Conservation (phyloP, 1,140 invertebrate species). For the Bradynema listronoti region DNA sequence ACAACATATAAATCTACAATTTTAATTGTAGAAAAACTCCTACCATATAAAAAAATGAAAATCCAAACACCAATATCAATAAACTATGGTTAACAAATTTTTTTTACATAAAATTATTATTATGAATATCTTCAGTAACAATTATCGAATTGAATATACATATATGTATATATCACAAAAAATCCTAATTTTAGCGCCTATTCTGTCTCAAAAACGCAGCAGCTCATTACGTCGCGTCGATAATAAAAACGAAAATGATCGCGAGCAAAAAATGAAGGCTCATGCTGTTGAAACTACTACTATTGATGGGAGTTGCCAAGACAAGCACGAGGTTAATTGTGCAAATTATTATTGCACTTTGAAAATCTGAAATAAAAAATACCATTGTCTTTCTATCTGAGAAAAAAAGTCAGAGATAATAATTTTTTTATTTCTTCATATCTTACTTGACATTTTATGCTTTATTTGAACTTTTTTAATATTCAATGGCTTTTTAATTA, state of each 20-base stretch:
- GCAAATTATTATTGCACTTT: too few relatives aligned
- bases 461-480: too few relatives aligned
- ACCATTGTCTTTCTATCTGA: not conserved
- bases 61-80: too few relatives aligned
- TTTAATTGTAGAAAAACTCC: too few relatives aligned
- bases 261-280: not conserved
- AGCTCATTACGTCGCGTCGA: too few relatives aligned
- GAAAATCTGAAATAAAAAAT: conserved; percentile 2
- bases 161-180: not conserved
- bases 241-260: not conserved
- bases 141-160: conserved; percentile 4
- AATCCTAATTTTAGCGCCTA: not conserved
- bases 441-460: conserved; percentile 7
- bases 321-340: conserved; percentile 4
- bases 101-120: too few relatives aligned
- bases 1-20: too few relatives aligned
- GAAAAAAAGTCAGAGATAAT: too few relatives aligned
- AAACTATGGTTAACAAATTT: too few relatives aligned
- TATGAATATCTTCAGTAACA: too few relatives aligned
- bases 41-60: too few relatives aligned
- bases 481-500: not conserved
- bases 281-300: not conserved
- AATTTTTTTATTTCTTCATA: not conserved
- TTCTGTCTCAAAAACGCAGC: too few relatives aligned
- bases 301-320: not conserved